Percentiles rank a stretch among this genome's conserved stretches.
Conservation (phyloP, 2,797 vertebrate species). For the Galago senegalensis region DNA sequence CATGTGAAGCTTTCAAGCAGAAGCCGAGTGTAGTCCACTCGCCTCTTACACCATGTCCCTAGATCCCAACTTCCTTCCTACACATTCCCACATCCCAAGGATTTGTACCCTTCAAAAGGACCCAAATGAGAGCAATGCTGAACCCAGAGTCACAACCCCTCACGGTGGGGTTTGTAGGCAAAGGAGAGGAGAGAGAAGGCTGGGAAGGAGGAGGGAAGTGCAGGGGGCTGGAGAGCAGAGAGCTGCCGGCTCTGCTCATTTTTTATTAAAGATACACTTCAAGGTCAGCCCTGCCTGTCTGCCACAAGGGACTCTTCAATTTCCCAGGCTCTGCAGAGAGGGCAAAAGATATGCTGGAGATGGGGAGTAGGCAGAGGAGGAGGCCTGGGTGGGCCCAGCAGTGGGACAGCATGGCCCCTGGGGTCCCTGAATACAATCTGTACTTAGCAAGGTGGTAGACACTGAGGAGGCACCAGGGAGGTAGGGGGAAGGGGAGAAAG, state of each 20-base stretch:
- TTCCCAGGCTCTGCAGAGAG: slow-evolving; percentile 70
- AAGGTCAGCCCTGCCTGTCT: slow-evolving; percentile 73
- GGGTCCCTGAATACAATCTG: too few relatives aligned
- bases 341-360: not conserved
- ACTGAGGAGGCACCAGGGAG: not conserved
- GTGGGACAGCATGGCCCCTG: accelerated
- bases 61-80: not conserved
- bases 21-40: not conserved
- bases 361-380: not conserved
- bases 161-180: not conserved
- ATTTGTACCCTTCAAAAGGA: not conserved
- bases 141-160: not conserved
- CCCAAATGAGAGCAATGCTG: not conserved
- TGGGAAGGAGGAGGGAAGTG: not conserved
- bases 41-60: too few relatives aligned
- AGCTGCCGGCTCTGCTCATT: slow-evolving; percentile 67
- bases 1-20: not conserved
- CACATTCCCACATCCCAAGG: not conserved
- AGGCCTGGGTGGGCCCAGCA: not conserved
- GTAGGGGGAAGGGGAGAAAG: not conserved
- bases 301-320: slow-evolving; percentile 78
- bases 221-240: not conserved
- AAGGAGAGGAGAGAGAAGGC: not conserved
- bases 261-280: slow-evolving; percentile 82
- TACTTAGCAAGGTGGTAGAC: not conserved